phyloP scores from a whole-genome alignment of 2,113 vertebrate genomes.

The Forbesichthys agassizii region DNA sequence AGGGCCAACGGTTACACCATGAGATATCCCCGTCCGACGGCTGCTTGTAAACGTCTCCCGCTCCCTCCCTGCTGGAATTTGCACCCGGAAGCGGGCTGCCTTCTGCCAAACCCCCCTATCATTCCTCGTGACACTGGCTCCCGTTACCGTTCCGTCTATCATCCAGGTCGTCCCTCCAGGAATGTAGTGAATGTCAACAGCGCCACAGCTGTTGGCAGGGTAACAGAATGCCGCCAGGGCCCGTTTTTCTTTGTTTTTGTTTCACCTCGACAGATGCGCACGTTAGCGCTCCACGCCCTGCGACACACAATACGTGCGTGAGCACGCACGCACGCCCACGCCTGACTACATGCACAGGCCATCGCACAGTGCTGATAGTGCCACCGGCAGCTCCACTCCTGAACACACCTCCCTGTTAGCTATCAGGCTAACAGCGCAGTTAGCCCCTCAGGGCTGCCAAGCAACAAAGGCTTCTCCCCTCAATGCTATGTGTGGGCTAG shows the following conservation, averaged over 20 bases:
- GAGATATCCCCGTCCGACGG: background rate
- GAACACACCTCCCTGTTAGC: no score
- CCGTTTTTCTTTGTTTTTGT: constrained; percentile 31
- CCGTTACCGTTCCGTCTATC: constrained; percentile 4
- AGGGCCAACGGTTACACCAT: background rate
- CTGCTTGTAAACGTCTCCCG: background rate
- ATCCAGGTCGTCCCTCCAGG: constrained; percentile 35
- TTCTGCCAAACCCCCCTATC: background rate
- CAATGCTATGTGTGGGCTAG: no score
- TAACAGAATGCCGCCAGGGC: constrained; percentile 41
- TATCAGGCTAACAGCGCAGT: no score
- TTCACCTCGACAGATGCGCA: constrained; percentile 34
- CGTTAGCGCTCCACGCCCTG: constrained; percentile 11
- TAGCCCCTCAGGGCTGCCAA: no score
- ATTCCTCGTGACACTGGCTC: background rate
- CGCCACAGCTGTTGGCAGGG: constrained; percentile 15
- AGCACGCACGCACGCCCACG: background rate
- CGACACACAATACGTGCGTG: no score
- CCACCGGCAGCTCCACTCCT: no score
- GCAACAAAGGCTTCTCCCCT: no score
- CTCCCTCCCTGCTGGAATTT: background rate
- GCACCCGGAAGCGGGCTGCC: background rate
- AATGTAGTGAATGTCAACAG: constrained; percentile 52
- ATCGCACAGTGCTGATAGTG: no score
- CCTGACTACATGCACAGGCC: background rate